Conservation (phyloP, 2,888 invertebrate genomes). For the Drosophila merina region DNA sequence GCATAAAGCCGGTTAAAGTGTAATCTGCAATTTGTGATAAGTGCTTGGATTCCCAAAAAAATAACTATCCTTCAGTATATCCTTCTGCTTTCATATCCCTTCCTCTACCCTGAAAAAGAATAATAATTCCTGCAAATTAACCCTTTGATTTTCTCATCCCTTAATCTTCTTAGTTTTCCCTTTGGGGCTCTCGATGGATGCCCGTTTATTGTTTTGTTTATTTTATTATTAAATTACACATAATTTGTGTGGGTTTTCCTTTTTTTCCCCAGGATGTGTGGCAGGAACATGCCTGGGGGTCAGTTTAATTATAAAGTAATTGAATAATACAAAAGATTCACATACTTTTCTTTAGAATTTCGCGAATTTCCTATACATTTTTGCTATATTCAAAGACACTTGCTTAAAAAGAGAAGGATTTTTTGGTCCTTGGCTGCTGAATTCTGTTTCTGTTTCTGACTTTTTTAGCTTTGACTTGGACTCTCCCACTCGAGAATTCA, state of each 20-base stretch:
- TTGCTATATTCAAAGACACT: too few relatives aligned
- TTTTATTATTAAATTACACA: slow-evolving; percentile 35
- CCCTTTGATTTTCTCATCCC: slow-evolving; percentile 1
- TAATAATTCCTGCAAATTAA: not conserved
- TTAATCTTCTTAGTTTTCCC: not conserved
- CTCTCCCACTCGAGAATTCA: slow-evolving; percentile 32
- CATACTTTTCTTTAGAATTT: too few relatives aligned
- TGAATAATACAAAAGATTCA: slow-evolving; percentile 4
- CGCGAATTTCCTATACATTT: too few relatives aligned
- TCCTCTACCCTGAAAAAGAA: too few relatives aligned
- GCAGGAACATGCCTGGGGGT: not conserved
- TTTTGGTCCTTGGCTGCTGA: slow-evolving; percentile 55
- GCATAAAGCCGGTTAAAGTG: not conserved
- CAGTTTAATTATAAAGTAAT: slow-evolving; percentile 18
- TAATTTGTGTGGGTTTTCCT: slow-evolving; percentile 7
- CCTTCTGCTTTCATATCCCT: not conserved
- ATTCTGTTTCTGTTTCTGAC: slow-evolving; percentile 41
- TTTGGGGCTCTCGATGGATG: slow-evolving; percentile 5
- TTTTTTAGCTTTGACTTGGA: slow-evolving; percentile 54
- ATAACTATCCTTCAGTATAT: not conserved
- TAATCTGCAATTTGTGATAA: slow-evolving; percentile 1
- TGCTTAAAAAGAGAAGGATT: not conserved
- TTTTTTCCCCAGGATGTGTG: not conserved
- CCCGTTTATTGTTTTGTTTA: slow-evolving; percentile 25
- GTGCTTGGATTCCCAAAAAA: not conserved